phyloP scores from a whole-genome alignment of 2,888 invertebrate species.

The Invenusta paracnida region DNA sequence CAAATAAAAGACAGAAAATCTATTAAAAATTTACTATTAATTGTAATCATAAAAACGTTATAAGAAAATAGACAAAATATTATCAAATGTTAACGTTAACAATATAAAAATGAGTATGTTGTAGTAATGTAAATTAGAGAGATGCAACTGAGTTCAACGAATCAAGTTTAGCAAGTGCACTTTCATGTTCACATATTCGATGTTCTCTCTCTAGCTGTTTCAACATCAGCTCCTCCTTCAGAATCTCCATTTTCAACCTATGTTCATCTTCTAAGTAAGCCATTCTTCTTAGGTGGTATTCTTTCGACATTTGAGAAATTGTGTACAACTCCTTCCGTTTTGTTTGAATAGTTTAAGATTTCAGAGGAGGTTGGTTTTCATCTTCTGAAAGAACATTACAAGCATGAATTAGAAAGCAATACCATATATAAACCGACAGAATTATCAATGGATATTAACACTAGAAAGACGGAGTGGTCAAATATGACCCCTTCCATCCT shows the following conservation, averaged over 20 bases:
- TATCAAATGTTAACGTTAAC: constrained; percentile 25
- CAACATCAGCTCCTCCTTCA: neutral
- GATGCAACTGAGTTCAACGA: constrained; percentile 17
- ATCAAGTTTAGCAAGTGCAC: constrained; percentile 23
- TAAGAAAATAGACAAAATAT: constrained; percentile 23
- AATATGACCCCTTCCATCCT: neutral
- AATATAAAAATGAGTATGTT: constrained; percentile 26
- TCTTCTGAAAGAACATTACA: neutral
- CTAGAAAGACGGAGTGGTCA: neutral
- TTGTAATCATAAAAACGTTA: neutral
- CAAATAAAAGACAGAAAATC: no score
- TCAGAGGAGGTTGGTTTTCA: neutral
- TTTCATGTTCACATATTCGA: neutral
- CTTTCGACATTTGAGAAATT: neutral
- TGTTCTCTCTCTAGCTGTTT: neutral
- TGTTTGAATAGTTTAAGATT: neutral
- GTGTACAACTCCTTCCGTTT: neutral
- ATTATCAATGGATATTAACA: neutral
- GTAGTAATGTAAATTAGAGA: constrained; percentile 23
- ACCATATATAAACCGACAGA: neutral
- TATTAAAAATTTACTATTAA: no score
- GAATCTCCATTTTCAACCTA: neutral
- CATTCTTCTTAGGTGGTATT: neutral
- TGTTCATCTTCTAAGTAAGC: neutral
- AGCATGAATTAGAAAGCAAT: neutral